Evolutionary conservation across 2,888 invertebrate species (phyloP).

Genomic region (Eucera pruinosa): DNA sequence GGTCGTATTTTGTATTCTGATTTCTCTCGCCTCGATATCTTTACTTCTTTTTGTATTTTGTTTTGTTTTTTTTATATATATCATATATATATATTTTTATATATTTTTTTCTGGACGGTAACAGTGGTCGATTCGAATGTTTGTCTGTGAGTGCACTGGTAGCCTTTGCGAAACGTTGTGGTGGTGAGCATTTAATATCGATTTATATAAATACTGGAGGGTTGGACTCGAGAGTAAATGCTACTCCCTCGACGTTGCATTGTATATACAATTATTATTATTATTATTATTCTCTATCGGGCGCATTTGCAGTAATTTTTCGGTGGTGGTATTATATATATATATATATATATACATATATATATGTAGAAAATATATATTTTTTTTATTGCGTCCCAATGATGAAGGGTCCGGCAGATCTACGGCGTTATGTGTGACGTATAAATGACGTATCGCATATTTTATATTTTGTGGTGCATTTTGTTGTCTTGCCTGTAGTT

Average conservation of each 20-base stretch:
- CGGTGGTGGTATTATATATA: too few relatives aligned
- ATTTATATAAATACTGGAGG: constrained; percentile 50
- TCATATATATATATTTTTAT: constrained; percentile 15
- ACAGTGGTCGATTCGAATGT: constrained; percentile 83
- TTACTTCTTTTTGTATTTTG: constrained; percentile 20
- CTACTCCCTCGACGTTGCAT: constrained; percentile 39
- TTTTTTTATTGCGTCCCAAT: constrained; percentile 70
- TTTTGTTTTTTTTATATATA: constrained; percentile 32
- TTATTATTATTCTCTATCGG: constrained; percentile 19
- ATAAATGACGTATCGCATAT: constrained; percentile 58
- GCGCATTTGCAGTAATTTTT: constrained; percentile 51
- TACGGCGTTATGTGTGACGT: constrained; percentile 79
- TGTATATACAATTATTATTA: constrained; percentile 31
- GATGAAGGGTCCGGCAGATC: constrained; percentile 79
- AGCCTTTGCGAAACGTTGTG: constrained; percentile 80
- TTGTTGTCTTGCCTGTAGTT: constrained; percentile 39
- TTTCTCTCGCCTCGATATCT: constrained; percentile 52
- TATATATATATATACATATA: too few relatives aligned
- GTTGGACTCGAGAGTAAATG: constrained; percentile 56
- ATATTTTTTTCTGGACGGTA: constrained; percentile 57
- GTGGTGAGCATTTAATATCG: constrained; percentile 74
- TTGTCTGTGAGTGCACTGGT: constrained; percentile 84
- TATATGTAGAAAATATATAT: constrained; percentile 28
- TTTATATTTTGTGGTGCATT: constrained; percentile 32
- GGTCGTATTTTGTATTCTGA: constrained; percentile 53